Conservation (phyloP, 2,888 invertebrate genomes). For the Nycteola revayana region DNA sequence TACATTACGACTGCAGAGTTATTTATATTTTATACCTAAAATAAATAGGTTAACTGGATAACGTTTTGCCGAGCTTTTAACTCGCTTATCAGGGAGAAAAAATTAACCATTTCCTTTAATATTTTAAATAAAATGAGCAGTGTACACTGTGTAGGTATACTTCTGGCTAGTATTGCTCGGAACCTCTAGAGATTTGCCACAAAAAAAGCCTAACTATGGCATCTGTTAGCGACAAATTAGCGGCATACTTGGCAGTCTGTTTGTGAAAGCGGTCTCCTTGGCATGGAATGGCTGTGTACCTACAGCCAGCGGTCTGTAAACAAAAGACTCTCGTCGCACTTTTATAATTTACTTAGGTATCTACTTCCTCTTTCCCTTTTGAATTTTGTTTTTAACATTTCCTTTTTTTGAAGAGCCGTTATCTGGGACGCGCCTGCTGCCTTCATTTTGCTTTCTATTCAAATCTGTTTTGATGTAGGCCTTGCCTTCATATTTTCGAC, state of each 20-base stretch:
- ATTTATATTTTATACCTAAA: conserved; percentile 23
- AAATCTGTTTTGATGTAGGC: conserved; percentile 57
- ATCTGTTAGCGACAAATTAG: conserved; percentile 38
- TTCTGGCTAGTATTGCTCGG: conserved; percentile 37
- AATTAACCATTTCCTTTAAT: conserved; percentile 23
- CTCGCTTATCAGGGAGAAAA: conserved; percentile 18
- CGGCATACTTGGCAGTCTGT: conserved; percentile 42
- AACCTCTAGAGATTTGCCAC: conserved; percentile 32
- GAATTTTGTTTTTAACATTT: conserved; percentile 68
- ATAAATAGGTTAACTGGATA: conserved; percentile 21
- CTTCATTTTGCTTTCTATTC: conserved; percentile 61
- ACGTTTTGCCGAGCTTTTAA: conserved; percentile 25
- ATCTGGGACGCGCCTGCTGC: conserved; percentile 57
- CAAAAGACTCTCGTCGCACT: conserved; percentile 63
- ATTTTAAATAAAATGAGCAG: conserved; percentile 28
- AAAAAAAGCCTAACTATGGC: conserved; percentile 34
- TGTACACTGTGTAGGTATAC: conserved; percentile 3
- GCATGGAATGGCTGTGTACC: conserved; percentile 45
- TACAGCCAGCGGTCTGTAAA: conserved; percentile 53
- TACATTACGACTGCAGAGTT: conserved; percentile 26
- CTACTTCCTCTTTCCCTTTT: conserved; percentile 61
- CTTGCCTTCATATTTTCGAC: conserved; percentile 45
- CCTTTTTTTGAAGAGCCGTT: conserved; percentile 65
- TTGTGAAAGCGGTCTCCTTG: conserved; percentile 44
- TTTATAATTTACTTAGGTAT: conserved; percentile 70